Evolutionary conservation across 2,113 vertebrate species (phyloP).

Genomic region (Ceyx melanurus): DNA sequence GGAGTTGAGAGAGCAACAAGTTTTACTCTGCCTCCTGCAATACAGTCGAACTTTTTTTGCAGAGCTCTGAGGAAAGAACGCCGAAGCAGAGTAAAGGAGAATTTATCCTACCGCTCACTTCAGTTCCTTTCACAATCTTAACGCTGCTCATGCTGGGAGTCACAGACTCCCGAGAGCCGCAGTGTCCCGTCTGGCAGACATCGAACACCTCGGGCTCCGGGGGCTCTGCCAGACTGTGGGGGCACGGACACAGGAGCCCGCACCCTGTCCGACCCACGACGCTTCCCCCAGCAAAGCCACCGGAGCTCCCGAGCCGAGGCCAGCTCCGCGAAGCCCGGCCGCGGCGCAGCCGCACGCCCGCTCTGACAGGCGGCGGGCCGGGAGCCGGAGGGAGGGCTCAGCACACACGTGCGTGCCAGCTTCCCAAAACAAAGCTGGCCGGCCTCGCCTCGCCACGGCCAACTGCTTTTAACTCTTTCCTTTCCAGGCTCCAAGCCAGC

Average conservation of each 20-base stretch:
- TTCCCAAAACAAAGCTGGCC: conserved; percentile 68
- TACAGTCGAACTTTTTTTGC: not conserved
- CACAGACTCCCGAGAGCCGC: not conserved
- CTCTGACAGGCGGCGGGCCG: conserved; percentile 22
- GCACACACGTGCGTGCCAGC: conserved; percentile 54
- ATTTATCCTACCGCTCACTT: not conserved
- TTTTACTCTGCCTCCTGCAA: not conserved
- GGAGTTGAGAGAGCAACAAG: not conserved
- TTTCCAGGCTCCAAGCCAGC: not conserved
- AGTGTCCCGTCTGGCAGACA: not conserved
- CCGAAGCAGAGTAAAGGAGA: not conserved
- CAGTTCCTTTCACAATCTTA: not conserved
- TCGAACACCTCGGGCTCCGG: not conserved
- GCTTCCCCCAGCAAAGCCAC: not conserved
- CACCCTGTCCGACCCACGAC: not conserved
- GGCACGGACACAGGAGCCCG: not conserved
- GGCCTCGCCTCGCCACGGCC: not conserved
- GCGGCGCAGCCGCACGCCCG: not conserved
- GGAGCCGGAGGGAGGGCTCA: conserved; percentile 43
- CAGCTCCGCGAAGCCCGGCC: not conserved
- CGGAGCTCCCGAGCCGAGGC: not conserved
- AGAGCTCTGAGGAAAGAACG: not conserved
- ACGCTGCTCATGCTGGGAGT: not conserved
- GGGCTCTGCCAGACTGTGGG: not conserved
- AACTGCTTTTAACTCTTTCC: not conserved